Evolutionary conservation across 2,888 invertebrate genomes (phyloP).

Genomic region (Prostheceraeus crozeri): DNA sequence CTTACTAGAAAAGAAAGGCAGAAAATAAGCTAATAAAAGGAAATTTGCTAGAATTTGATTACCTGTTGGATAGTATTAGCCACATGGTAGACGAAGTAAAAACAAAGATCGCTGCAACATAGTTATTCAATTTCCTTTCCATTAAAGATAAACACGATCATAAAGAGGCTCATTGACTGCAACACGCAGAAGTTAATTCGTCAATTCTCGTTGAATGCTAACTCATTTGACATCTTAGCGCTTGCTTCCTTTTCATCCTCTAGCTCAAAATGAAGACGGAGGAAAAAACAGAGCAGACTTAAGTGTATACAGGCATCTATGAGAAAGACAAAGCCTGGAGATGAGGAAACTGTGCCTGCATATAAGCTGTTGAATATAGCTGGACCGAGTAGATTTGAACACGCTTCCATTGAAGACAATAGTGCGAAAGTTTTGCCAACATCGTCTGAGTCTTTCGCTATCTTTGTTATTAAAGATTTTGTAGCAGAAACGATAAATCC

Average conservation of each 20-base stretch:
- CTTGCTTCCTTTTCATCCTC: background rate
- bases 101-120: no score
- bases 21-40: no score
- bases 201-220: no score
- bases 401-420: slow-evolving; percentile 50
- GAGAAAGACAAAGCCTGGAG: slow-evolving; percentile 49
- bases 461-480: slow-evolving; percentile 52
- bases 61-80: no score
- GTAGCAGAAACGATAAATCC: slow-evolving; percentile 43
- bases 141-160: no score
- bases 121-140: no score
- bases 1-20: no score
- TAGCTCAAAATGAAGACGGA: slow-evolving; percentile 51
- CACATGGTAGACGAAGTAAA: no score
- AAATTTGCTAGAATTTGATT: no score
- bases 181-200: no score
- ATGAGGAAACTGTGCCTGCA: slow-evolving; percentile 47
- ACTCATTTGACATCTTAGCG: no score
- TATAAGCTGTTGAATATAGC: slow-evolving; percentile 50
- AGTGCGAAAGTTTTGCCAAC: slow-evolving; percentile 53
- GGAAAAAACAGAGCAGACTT: slow-evolving; percentile 71
- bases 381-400: slow-evolving; percentile 49
- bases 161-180: no score
- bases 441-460: slow-evolving; percentile 48
- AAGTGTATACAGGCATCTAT: slow-evolving; percentile 47